Conservation (phyloP, 2,113 vertebrate species). For the Vulpes ferrilata region DNA sequence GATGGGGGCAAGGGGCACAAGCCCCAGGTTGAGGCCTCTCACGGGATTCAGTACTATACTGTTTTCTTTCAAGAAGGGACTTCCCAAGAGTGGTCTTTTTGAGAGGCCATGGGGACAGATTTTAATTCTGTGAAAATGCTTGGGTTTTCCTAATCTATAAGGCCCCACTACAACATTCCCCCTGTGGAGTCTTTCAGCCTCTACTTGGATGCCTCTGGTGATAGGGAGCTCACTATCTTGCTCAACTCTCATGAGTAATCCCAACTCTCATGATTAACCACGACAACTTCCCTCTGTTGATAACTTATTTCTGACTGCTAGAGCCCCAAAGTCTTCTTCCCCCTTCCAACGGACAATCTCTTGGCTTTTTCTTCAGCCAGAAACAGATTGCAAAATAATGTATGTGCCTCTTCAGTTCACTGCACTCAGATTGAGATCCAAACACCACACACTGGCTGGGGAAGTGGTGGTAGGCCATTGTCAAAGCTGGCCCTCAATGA, state of each 20-base stretch:
- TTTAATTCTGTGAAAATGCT: neutral
- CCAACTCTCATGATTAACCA: neutral
- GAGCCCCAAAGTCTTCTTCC: neutral
- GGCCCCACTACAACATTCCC: neutral
- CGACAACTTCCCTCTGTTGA: neutral
- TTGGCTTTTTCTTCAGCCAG: neutral
- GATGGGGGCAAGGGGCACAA: neutral
- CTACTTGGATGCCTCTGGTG: neutral
- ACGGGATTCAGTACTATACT: neutral
- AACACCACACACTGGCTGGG: neutral
- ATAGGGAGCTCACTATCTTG: neutral
- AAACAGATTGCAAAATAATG: neutral
- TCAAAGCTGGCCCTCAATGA: neutral
- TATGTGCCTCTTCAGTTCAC: neutral
- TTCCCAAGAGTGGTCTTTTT: neutral
- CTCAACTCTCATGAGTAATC: neutral
- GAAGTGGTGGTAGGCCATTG: no score
- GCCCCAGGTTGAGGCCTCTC: neutral
- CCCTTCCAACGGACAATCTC: neutral
- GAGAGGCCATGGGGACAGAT: neutral
- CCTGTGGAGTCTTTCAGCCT: neutral
- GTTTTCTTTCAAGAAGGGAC: neutral
- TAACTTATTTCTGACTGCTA: neutral
- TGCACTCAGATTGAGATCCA: neutral
- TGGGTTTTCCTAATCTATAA: neutral